Percentiles rank a stretch among this genome's conserved stretches.
Conservation (phyloP, 2,113 vertebrate genomes). For the Mesembrinibis cayennensis region DNA sequence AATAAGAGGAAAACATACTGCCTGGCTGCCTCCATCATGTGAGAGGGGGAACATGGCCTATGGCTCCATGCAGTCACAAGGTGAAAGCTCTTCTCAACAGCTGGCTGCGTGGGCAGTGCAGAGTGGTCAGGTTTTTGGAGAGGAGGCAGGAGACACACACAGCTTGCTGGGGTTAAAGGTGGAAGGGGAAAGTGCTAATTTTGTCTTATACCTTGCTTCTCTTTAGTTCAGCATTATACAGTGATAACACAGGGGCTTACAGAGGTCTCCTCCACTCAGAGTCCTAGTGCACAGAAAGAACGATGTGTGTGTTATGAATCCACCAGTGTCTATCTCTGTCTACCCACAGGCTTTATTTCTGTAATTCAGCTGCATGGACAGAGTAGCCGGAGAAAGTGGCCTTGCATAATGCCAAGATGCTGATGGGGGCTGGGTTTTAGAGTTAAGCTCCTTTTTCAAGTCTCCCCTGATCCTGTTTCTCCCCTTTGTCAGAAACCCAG, state of each 20-base stretch:
- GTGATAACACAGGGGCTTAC: not conserved
- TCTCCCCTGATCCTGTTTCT: not conserved
- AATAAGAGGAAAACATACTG: not conserved
- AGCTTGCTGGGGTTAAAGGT: not conserved
- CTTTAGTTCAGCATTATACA: not conserved
- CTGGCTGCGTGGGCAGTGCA: rapidly evolving
- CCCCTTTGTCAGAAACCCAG: not conserved
- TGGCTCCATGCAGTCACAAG: not conserved
- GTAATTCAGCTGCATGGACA: not conserved
- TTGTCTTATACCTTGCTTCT: not conserved
- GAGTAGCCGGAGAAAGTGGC: not conserved
- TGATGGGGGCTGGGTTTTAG: not conserved
- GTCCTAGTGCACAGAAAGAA: not conserved
- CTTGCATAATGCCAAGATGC: not conserved
- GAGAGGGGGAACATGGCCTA: not conserved
- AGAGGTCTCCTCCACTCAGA: not conserved
- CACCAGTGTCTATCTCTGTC: not conserved
- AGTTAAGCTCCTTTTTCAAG: not conserved
- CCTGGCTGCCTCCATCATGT: not conserved
- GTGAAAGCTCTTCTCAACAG: not conserved
- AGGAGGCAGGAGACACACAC: not conserved
- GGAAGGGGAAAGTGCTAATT: not conserved
- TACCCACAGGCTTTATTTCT: not conserved
- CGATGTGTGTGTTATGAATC: not conserved
- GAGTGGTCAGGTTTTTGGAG: not conserved